Base-by-base conservation (phyloP, 2,113 vertebrate species). In the Salvelinus namaycush region DNA sequence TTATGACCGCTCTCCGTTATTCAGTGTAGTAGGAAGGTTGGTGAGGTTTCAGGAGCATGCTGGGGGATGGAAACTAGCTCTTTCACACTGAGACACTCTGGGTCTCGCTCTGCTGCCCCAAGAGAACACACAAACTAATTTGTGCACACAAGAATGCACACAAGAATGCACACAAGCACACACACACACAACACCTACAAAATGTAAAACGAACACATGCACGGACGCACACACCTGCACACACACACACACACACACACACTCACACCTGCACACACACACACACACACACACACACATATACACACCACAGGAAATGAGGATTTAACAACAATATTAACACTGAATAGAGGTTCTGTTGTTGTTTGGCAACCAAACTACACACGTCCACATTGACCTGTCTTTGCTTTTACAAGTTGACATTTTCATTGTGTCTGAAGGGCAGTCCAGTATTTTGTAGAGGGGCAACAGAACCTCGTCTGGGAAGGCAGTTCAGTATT, bases 11-110 rank as follows among this genome's bases (percentile, higher is more conserved):
- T 95, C 96, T 87, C 96, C 97, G 92, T 95, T 99, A 96, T 99
- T 99, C 97, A 98, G 97, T 97, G 95, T 99, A 97, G 97, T 99
- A 95, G 97, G 97, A 96, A 99, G 97, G 97, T 99, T 99, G 97
- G 97, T 99, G 97, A 97, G 97, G 96, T 95, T 95, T 94, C 91
- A 93, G 95, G 95, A 94, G 96, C 95, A 96, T 95, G 96, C 97
- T 93, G 96, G 93, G 95, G 95, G 90, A 34, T 96, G 95, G 96
- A 96, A 94, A 95, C 95, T 96, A 97, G 97, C 97, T 99, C 97
- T 99, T 97, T 97, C 94, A 94, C 62, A 22, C 62, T 64, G 62
- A 64, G 62, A 64, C 62, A 26, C 62, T n/a, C 54, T 22, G 20
- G 60, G n/a, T 64, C 5, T 64, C 0, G 34, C 93, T 62, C 60